Evolutionary conservation across 2,888 invertebrate genomes (phyloP), one percentile per base, ranked within the genome.

Genomic region (Ptilodon capucinus): DNA sequence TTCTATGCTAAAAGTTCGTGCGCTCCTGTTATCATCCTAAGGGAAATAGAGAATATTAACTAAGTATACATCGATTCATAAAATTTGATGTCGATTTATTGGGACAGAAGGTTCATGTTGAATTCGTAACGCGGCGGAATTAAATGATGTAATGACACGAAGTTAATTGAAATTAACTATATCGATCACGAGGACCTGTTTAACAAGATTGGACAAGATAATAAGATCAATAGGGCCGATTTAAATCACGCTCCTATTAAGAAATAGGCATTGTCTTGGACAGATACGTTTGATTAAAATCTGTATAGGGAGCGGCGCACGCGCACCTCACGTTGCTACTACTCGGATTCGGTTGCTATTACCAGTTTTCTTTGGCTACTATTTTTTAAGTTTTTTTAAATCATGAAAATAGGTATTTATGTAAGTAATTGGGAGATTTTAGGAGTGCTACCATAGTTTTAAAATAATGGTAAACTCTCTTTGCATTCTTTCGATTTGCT

Each of bases 241-340:
- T 72, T 56, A 57, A 65, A 61, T 58, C 62, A 57, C 51, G 60
- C 59, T 52, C 16, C n/a, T 66, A 71, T 80, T 74, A 69, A 64
- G 75, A 70, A 79, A 79, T 72, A 66, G 54, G 64, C 72, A 77
- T 79, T 81, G 80, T 80, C 71, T 76, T 64, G 61, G 56, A 67
- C 58, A 67, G 67, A 71, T 64, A 57, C 46, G 57, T 70, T 74
- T 68, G 78, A 79, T 81, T 68, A 64, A 56, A 72, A 76, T 77
- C 73, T 62, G 59, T 54, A 57, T 61, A 68, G 68, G 65, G 72
- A 67, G 65, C 59, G 70, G 64, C 62, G 57, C 56, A 58, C 65
- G 60, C 68, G 63, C 59, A 62, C 58, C 45, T 54, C 40, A 61
- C 59, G 46, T 53, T 39, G 55, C 56, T 51, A 46, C 59, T 57